A percentile compares a stretch with the other conserved stretches of the same genome.
Evolutionary conservation across 2,888 invertebrate genomes (phyloP).

Genomic region (Zaprionus lineosus): DNA sequence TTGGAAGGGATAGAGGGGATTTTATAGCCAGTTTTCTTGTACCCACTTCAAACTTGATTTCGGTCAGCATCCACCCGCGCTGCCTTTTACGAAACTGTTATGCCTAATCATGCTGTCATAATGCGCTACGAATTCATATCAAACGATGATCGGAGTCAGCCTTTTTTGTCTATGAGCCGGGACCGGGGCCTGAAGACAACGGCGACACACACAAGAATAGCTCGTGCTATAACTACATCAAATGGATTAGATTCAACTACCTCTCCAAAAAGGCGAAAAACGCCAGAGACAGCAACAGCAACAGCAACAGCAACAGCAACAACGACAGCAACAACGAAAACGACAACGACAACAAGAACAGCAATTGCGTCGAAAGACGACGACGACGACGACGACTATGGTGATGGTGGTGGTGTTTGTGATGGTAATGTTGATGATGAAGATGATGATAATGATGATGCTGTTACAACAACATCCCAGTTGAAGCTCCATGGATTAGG

Average conservation of each 20-base stretch:
- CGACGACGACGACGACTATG: too few species aligned
- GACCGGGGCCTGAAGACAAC: constrained; percentile 31
- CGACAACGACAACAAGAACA: constrained; percentile 26
- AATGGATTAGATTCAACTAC: constrained; percentile 80
- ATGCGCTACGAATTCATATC: constrained; percentile 79
- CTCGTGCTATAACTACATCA: constrained; percentile 81
- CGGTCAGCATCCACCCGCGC: constrained; percentile 66
- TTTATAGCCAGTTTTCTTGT: constrained; percentile 53
- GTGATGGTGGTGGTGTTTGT: too few species aligned
- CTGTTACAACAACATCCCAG: too few species aligned
- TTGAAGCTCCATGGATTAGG: constrained; percentile 46
- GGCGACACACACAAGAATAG: constrained; percentile 76
- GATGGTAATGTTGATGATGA: too few species aligned
- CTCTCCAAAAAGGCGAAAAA: constrained; percentile 76
- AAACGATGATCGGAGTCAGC: constrained; percentile 77
- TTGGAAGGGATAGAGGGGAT: too few species aligned
- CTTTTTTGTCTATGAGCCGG: constrained; percentile 52
- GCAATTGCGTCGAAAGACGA: too few species aligned
- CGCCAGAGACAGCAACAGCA: constrained; percentile 63
- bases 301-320: constrained; percentile 35
- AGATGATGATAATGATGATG: too few species aligned
- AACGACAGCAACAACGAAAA: constrained; percentile 37
- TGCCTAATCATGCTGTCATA: constrained; percentile 83
- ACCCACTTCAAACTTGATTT: constrained; percentile 77
- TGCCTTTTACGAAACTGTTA: constrained; percentile 78